Evolutionary conservation across 2,797 vertebrate species (phyloP).

Genomic region (Helostoma temminkii): DNA sequence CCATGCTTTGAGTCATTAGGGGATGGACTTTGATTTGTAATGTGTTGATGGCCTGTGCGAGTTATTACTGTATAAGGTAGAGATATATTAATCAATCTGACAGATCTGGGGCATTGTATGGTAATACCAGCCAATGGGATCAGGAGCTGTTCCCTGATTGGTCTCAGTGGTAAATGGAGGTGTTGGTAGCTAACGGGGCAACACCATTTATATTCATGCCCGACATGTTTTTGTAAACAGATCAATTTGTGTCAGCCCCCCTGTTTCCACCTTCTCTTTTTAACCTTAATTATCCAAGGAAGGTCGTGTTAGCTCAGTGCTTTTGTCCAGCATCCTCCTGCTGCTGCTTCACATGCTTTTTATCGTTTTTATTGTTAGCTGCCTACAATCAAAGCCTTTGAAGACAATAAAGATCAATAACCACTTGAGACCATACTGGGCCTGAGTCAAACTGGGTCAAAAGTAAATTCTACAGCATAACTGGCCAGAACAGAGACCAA

Average conservation of each 20-base stretch:
- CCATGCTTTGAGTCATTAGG: slow-evolving; percentile 87
- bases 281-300: slow-evolving; percentile 24
- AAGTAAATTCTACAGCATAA: neutral
- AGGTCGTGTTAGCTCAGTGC: neutral
- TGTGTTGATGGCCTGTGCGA: slow-evolving; percentile 87
- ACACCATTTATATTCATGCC: slow-evolving; percentile 79
- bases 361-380: too few relatives aligned
- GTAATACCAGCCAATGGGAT: slow-evolving; percentile 85
- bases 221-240: slow-evolving; percentile 41
- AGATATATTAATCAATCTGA: slow-evolving; percentile 93
- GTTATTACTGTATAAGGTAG: slow-evolving; percentile 90
- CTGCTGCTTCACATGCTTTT: too few relatives aligned
- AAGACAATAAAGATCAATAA: too few relatives aligned
- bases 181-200: slow-evolving; percentile 84
- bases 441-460: neutral
- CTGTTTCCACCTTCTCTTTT: neutral
- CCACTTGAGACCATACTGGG: too few relatives aligned
- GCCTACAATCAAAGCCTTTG: neutral
- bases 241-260: slow-evolving; percentile 27
- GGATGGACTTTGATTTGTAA: slow-evolving; percentile 88
- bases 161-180: slow-evolving; percentile 84
- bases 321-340: neutral
- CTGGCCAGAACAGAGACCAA: neutral
- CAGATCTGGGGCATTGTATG: slow-evolving; percentile 93
- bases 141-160: slow-evolving; percentile 71